These are phyloP conservation scores for Drosophila yooni DNA, from an alignment of 2,888 invertebrate genomes.

Conservation along the genomic window DNA sequence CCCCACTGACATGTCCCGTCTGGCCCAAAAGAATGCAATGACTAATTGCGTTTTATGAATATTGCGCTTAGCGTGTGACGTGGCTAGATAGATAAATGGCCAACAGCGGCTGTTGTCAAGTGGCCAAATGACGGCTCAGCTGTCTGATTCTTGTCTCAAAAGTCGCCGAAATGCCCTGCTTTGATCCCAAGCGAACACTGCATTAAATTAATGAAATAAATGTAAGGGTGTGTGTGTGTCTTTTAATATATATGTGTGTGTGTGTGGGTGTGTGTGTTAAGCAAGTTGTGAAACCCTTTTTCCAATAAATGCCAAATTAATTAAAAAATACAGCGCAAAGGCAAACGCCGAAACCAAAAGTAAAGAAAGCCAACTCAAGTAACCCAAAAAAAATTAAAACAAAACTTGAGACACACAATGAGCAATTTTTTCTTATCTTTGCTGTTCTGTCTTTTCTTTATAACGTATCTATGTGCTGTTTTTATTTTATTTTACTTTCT, in stretches of 20 bases:
- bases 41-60: constrained; percentile 80
- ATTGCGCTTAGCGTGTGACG: constrained; percentile 52
- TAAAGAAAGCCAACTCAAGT: constrained; percentile 73
- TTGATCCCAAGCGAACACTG: constrained; percentile 52
- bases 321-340: constrained; percentile 78
- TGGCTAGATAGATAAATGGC: constrained; percentile 56
- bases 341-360: constrained; percentile 65
- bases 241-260: not conserved
- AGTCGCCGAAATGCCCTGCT: constrained; percentile 50
- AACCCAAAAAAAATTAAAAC: constrained; percentile 50
- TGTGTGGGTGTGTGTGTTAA: constrained; percentile 26
- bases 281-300: constrained; percentile 63
- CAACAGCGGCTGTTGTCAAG: constrained; percentile 16
- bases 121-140: constrained; percentile 47
- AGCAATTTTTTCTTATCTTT: constrained; percentile 55
- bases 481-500: constrained; percentile 41
- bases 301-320: constrained; percentile 81
- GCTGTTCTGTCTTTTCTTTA: constrained; percentile 53
- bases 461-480: constrained; percentile 37
- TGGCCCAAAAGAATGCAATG: constrained; percentile 32
- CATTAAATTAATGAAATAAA: constrained; percentile 76
- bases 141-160: constrained; percentile 54
- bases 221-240: constrained; percentile 5
- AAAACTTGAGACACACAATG: constrained; percentile 76
- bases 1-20: not conserved